Base-by-base conservation (phyloP, 2,797 vertebrate genomes). In the Petrocephalus schoutedeni region DNA sequence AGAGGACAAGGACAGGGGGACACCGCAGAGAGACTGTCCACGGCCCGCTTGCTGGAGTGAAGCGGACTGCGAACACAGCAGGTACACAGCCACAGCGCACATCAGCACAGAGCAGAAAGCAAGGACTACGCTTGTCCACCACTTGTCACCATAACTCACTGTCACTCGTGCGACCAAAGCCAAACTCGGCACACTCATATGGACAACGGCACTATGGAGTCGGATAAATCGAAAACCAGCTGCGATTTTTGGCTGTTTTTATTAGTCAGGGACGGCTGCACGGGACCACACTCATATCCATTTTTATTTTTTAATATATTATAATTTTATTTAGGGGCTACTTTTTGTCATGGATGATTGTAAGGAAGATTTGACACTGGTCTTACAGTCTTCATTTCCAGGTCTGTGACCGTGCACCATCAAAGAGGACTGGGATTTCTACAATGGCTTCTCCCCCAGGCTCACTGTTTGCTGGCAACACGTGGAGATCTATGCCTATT, bases 11-110 rank as follows among this genome's bases (percentile, higher is more conserved):
- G 86, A 90, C 2, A 0, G 12, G 0, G 6, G 6, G 21, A 89
- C 86, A 90, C 89, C 89, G 86, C 21, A 74, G 51, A 56, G 87
- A 88, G 28, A 36, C 19, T 45, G 74, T 80, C 53, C 87, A 53
- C 77, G 53, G 8, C 87, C 3, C 85, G 2, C 61, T 91, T 89
- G 87, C 88, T 90, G 92, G 90, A 91, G 92, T 88, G 88, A 94
- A 91, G 87, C 1, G 9, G 87, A 90, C 85, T 61, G 91, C 59
- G 74, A 92, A 93, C 71, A 51, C 91, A 84, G 23, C 85, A 14
- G 1, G 85, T 4, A 89, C 87, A 80, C 41, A 80, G 41, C 90
- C 88, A 36, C 91, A 87, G 58, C 12, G n/a, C 82, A 84, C 51
- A 84, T 51, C 90, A 87, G 56, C 8, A 61, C 45, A 85, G 87